Evolutionary conservation across 2,797 vertebrate genomes (phyloP), one percentile per base, ranked within the genome.

Genomic region (Clamator glandarius): DNA sequence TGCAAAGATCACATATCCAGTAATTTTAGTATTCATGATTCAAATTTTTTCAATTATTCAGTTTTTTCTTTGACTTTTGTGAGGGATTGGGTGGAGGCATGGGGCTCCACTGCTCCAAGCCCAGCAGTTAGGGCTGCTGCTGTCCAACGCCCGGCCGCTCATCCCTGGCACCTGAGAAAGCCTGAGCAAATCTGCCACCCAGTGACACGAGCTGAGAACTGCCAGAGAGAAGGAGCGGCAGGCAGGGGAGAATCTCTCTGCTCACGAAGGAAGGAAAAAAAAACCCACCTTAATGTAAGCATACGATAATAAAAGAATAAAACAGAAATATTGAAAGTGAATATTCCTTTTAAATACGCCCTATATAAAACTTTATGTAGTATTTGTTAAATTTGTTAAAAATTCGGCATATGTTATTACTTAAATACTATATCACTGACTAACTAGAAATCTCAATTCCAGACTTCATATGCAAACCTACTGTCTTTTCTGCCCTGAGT

Each of bases 181-280:
- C 33, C 90, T 95, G 87, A 81, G 41, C 94, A 96, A 95, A 89
- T 11, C 44, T 92, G 96, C 96, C 97, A 80, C 89, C 80, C 84
- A 69, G 96, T 92, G 98, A 94, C 81, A 51, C 58, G 33, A 77
- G 42, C 36, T 23, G 41, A 78, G 75, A 97, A 96, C n/a, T 91
- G 74, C 93, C 87, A 58, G 57, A 24, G 67, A 76, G 69, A 51
- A 20, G 50, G 57, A 70, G 35, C 0, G 2, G 31, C 3, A 51
- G 12, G 26, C 20, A 31, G 20, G 41, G 72, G 39, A 77, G 78
- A 76, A 89, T 42, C 26, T 41, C 25, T 79, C 33, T 42, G 11
- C 54, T 83, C 3, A 5, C 31, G 9, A 5, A 25, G 28, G 6
- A 70, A 67, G 16, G 19, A 83, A 29, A 68, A 83, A 29, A 68